A percentile compares a stretch with the other conserved stretches of the same genome.
Conservation (phyloP, 2,797 vertebrate species). For the Acomys russatus region DNA sequence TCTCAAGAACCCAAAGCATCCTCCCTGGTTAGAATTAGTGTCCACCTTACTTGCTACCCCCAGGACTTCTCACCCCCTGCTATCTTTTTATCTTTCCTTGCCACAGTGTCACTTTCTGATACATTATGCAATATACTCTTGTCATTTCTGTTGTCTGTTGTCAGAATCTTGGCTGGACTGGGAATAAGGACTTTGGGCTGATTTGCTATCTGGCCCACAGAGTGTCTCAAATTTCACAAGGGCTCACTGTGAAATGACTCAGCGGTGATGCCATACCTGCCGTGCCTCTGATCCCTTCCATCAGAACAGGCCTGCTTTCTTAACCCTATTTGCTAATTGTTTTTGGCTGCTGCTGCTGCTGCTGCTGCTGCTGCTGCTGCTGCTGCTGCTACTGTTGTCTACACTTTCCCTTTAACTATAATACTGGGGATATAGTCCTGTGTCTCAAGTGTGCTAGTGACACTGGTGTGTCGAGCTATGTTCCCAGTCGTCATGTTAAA, state of each 20-base stretch:
- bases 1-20: not conserved
- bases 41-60: accelerated
- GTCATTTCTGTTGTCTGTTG: not conserved
- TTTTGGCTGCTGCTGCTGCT: not conserved
- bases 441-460: not conserved
- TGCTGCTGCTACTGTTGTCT: no score
- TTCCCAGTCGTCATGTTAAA: not conserved
- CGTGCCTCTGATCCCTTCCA: not conserved
- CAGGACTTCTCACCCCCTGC: accelerated
- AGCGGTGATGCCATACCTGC: accelerated
- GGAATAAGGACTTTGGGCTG: not conserved
- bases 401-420: not conserved
- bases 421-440: not conserved
- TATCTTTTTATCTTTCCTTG: not conserved
- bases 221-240: accelerated
- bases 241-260: not conserved
- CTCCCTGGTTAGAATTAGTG: accelerated
- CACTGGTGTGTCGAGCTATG: not conserved
- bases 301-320: not conserved
- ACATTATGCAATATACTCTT: accelerated
- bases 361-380: no score
- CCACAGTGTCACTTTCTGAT: accelerated
- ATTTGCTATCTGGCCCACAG: no score
- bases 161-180: not conserved
- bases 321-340: not conserved